A percentile compares a stretch with the other conserved stretches of the same genome.
phyloP scores from a whole-genome alignment of 2,797 vertebrate species.

The Cottoperca gobio region DNA sequence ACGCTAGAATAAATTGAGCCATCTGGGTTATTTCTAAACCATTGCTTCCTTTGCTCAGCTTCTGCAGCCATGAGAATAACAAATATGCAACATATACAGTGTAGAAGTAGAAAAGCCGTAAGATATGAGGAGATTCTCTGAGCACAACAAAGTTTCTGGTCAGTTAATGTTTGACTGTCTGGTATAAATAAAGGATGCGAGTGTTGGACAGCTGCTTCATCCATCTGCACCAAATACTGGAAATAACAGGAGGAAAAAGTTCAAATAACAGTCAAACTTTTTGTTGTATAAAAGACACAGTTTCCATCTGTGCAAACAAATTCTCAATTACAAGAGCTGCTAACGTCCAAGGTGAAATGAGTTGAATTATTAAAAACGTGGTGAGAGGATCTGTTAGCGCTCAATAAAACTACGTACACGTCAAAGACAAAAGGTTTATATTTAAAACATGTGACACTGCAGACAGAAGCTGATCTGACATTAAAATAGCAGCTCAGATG shows the following conservation, averaged over 20 bases:
- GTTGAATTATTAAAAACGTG: too few relatives aligned
- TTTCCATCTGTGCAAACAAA: too few relatives aligned
- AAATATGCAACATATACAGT: background rate
- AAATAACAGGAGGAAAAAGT: background rate
- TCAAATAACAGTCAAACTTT: background rate
- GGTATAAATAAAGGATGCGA: slow-evolving; percentile 17
- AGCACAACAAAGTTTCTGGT: background rate
- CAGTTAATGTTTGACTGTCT: background rate
- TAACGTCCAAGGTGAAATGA: too few relatives aligned
- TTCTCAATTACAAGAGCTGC: too few relatives aligned
- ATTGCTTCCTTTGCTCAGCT: background rate
- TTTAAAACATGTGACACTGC: slow-evolving; percentile 14
- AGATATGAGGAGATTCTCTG: background rate
- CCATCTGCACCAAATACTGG: background rate
- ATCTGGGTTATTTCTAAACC: background rate
- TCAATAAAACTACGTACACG: background rate
- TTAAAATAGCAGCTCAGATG: slow-evolving; percentile 47
- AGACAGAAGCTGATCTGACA: slow-evolving; percentile 16
- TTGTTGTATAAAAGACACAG: too few relatives aligned
- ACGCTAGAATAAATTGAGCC: too few relatives aligned
- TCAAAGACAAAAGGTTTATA: slow-evolving; percentile 18
- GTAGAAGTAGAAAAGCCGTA: background rate
- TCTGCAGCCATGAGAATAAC: background rate
- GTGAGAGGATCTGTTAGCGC: background rate
- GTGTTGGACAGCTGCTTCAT: background rate